phyloP scores from a whole-genome alignment of 2,888 invertebrate species.

The Octonoba sinensis region DNA sequence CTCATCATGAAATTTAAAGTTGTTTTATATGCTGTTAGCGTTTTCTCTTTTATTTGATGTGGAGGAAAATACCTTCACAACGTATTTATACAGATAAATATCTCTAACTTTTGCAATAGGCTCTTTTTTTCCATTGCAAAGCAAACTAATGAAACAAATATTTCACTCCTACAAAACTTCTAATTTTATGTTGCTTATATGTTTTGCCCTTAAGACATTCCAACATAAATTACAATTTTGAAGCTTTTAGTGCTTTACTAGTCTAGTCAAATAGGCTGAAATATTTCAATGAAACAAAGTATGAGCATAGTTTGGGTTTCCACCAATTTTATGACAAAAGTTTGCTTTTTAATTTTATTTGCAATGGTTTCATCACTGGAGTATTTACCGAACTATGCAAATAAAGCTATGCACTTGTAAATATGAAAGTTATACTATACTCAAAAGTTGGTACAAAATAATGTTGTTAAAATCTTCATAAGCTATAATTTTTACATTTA shows the following conservation, averaged over 20 bases:
- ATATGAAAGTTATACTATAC: background rate
- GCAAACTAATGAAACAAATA: background rate
- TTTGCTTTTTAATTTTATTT: constrained; percentile 42
- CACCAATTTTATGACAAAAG: constrained; percentile 35
- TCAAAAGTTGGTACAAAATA: no score
- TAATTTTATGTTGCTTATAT: constrained; percentile 43
- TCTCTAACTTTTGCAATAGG: constrained; percentile 40
- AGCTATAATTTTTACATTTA: no score
- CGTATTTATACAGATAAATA: constrained; percentile 56
- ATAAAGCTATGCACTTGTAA: constrained; percentile 31
- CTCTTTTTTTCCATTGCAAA: constrained; percentile 34
- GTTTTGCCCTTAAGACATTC: constrained; percentile 59
- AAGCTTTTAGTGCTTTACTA: constrained; percentile 56
- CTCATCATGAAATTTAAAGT: constrained; percentile 62
- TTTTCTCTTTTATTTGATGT: constrained; percentile 57
- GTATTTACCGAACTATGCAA: constrained; percentile 42
- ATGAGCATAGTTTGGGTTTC: constrained; percentile 48
- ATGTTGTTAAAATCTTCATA: no score
- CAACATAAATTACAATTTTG: constrained; percentile 39
- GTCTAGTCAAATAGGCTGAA: constrained; percentile 62
- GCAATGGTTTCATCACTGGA: constrained; percentile 22
- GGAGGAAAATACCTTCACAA: constrained; percentile 41
- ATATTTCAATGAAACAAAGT: constrained; percentile 31
- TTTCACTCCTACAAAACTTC: constrained; percentile 34
- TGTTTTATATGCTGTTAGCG: constrained; percentile 63